A percentile compares a stretch with the other conserved stretches of the same genome.
phyloP scores from a whole-genome alignment of 2,113 vertebrate genomes.

The Laticauda colubrina region DNA sequence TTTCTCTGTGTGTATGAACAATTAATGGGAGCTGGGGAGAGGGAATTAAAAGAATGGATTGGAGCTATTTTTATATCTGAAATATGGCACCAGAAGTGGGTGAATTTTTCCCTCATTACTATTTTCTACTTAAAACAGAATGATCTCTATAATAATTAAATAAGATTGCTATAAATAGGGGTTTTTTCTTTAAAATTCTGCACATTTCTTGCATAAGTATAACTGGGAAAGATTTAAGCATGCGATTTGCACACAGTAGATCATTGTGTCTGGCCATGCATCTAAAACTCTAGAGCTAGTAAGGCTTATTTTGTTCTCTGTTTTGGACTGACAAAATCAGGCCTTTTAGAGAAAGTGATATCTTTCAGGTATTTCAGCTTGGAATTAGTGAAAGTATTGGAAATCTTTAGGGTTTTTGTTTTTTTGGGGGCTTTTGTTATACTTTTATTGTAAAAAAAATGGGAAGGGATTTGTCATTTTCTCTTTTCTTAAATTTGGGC shows the following conservation, averaged over 20 bases:
- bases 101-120: background rate
- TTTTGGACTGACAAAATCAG: background rate
- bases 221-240: background rate
- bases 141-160: background rate
- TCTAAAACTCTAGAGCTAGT: background rate
- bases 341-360: background rate
- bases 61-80: background rate
- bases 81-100: background rate
- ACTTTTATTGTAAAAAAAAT: background rate
- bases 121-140: background rate
- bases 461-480: background rate
- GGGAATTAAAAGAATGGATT: background rate
- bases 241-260: background rate
- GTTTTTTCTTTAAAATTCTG: background rate
- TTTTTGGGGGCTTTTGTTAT: background rate
- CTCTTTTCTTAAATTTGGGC: background rate
- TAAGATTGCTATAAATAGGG: background rate
- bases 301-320: background rate
- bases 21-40: background rate
- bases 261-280: background rate
- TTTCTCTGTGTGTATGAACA: background rate
- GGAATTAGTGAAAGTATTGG: background rate
- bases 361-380: background rate
- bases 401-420: background rate
- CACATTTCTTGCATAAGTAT: background rate